Percentiles rank a stretch among this genome's conserved stretches.
These are phyloP conservation scores for Scaptomyza hsui DNA, from an alignment of 1,140 invertebrate genomes.

Conservation along the genomic window DNA sequence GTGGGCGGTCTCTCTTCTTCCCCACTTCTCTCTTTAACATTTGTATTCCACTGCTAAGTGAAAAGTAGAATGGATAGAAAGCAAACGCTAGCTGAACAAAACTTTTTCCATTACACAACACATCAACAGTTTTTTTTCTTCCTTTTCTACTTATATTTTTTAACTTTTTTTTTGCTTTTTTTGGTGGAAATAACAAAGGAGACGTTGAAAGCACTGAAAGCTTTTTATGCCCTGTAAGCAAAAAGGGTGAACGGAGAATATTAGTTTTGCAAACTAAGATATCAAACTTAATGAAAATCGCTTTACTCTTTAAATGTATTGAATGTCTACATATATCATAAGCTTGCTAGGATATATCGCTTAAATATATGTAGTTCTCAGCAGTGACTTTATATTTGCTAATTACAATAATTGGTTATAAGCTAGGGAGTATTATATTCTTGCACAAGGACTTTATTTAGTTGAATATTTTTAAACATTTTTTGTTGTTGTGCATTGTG, in stretches of 20 bases:
- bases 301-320: too few relatives aligned
- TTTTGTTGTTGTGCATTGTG: constrained; percentile 39
- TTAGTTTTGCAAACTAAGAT: constrained; percentile 48
- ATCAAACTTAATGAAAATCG: not conserved
- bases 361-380: not conserved
- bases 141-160: constrained; percentile 37
- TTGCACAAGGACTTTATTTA: constrained; percentile 33
- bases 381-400: not conserved
- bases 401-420: constrained; percentile 28
- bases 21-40: constrained; percentile 18
- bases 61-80: constrained; percentile 77
- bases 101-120: constrained; percentile 82
- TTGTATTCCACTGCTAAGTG: constrained; percentile 62
- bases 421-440: constrained; percentile 21
- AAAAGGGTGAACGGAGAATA: constrained; percentile 51
- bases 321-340: too few relatives aligned
- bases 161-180: constrained; percentile 44
- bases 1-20: not conserved
- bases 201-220: constrained; percentile 76
- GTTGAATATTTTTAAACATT: constrained; percentile 24
- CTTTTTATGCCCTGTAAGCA: constrained; percentile 66
- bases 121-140: constrained; percentile 74
- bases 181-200: constrained; percentile 72
- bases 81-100: constrained; percentile 75
- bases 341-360: too few relatives aligned